These are phyloP conservation scores for Folsomia candida DNA, from an alignment of 2,888 invertebrate species.

Conservation along the genomic window DNA sequence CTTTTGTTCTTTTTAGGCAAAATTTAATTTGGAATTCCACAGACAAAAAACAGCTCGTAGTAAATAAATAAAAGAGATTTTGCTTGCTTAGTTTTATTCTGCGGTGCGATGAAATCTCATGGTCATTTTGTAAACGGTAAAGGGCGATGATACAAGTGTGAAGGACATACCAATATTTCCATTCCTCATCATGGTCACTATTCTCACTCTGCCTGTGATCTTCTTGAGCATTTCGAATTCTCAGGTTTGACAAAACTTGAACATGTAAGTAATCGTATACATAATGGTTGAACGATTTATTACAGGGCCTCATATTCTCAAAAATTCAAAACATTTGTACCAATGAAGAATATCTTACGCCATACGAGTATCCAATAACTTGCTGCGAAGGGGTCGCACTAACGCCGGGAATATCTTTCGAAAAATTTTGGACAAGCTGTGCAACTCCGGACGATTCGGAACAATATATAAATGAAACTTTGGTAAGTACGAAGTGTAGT, in stretches of 20 bases:
- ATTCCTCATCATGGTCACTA: neutral
- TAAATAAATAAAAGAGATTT: too few species aligned
- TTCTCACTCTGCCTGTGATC: neutral
- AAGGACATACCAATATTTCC: too few species aligned
- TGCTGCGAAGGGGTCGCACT: neutral
- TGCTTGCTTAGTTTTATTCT: too few species aligned
- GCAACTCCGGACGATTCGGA: neutral
- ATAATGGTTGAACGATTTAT: too few species aligned
- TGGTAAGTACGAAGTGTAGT: constrained; percentile 7
- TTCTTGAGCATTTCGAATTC: neutral
- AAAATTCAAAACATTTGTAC: neutral
- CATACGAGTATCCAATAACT: neutral
- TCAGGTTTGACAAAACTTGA: too few species aligned
- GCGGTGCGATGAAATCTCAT: too few species aligned
- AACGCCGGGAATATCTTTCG: constrained; percentile 1
- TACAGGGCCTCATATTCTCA: neutral
- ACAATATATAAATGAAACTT: neutral
- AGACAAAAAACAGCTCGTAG: too few species aligned
- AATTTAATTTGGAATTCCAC: too few species aligned
- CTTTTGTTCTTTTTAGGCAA: too few species aligned
- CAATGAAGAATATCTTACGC: neutral
- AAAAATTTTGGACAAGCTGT: neutral
- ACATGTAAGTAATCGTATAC: too few species aligned
- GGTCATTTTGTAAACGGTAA: too few species aligned
- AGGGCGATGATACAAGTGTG: too few species aligned